Percentiles rank a stretch among this genome's conserved stretches.
These are phyloP conservation scores for Bedellia somnulentella DNA, from an alignment of 2,888 invertebrate species.

Conservation along the genomic window DNA sequence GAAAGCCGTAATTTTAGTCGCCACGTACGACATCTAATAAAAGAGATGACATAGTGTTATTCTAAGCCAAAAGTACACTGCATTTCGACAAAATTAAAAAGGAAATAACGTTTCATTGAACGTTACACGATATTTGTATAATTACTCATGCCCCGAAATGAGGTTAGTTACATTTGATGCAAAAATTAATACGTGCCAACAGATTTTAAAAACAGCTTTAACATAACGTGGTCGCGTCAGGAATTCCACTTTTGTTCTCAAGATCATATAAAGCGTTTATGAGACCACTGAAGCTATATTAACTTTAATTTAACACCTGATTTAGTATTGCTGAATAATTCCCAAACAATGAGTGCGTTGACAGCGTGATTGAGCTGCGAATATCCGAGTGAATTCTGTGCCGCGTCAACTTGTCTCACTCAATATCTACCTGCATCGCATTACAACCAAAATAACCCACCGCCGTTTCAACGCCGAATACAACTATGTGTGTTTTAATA, in stretches of 20 bases:
- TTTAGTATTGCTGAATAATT: constrained; percentile 45
- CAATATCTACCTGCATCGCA: background rate
- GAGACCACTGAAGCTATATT: constrained; percentile 46
- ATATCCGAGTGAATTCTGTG: background rate
- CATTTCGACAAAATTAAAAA: too few species aligned
- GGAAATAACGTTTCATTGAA: too few species aligned
- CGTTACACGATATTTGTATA: too few species aligned
- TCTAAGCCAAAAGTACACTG: too few species aligned
- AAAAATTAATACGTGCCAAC: constrained; percentile 1
- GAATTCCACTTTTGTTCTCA: constrained; percentile 48
- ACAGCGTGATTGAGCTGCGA: constrained; percentile 16
- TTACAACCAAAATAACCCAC: too few species aligned
- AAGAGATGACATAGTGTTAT: too few species aligned
- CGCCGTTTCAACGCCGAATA: background rate
- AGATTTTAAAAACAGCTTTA: constrained; percentile 24
- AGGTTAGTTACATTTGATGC: too few species aligned
- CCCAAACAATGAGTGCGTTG: constrained; percentile 48
- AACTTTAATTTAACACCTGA: constrained; percentile 51
- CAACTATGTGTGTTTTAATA: too few species aligned
- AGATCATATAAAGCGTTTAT: constrained; percentile 38
- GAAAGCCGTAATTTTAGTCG: too few species aligned
- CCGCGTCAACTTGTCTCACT: background rate
- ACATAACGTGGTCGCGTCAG: constrained; percentile 45
- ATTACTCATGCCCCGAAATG: too few species aligned
- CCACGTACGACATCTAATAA: too few species aligned